Percentiles rank a stretch among this genome's conserved stretches.
Conservation (phyloP, 2,113 vertebrate species). For the Ptilorrhoa leucosticta region DNA sequence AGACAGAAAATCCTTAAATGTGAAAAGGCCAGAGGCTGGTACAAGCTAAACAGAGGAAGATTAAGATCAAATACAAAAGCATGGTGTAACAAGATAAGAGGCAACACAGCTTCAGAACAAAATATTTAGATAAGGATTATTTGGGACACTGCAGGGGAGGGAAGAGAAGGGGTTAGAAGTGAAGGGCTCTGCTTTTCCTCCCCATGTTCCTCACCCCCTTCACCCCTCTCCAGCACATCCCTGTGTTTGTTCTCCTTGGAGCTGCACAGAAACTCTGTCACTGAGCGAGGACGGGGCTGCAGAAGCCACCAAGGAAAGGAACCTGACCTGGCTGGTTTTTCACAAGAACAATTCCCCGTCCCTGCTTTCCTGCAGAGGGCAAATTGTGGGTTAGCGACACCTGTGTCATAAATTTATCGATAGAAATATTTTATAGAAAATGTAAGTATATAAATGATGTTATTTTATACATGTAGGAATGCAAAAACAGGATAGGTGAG, state of each 20-base stretch:
- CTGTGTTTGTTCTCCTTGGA: background rate
- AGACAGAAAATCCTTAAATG: background rate
- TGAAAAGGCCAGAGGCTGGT: background rate
- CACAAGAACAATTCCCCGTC: background rate
- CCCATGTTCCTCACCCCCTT: background rate
- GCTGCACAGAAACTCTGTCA: background rate
- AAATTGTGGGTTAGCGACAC: background rate
- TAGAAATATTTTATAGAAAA: background rate
- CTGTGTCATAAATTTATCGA: background rate
- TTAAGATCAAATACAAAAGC: conserved; percentile 5
- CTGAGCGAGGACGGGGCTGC: background rate
- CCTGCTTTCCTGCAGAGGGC: background rate
- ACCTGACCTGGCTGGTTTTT: background rate
- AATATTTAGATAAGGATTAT: conserved; percentile 6
- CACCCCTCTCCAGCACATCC: background rate
- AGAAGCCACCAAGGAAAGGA: background rate
- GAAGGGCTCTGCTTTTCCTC: background rate
- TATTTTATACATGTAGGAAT: background rate
- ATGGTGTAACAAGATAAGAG: background rate
- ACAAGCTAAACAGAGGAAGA: background rate
- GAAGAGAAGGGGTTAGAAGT: background rate
- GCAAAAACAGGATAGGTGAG: background rate
- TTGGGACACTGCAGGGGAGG: background rate
- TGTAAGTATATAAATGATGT: accelerated
- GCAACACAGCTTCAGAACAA: background rate